phyloP scores from a whole-genome alignment of 2,113 vertebrate genomes.

The Cichladusa arquata region DNA sequence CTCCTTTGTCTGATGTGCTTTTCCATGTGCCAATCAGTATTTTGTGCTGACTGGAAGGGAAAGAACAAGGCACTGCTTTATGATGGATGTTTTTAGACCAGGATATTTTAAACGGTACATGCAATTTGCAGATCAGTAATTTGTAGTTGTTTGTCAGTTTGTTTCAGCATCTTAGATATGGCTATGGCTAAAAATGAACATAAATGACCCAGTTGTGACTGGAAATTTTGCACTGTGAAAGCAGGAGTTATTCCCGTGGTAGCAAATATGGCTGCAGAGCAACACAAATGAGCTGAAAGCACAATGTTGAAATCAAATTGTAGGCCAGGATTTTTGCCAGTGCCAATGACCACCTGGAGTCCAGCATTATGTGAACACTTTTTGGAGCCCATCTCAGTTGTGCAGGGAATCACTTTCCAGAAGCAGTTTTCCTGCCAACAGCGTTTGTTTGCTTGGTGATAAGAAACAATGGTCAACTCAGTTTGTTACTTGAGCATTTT shows the following conservation, averaged over 20 bases:
- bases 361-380: neutral
- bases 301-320: neutral
- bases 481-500: slow-evolving; percentile 18
- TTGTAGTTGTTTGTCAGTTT: neutral
- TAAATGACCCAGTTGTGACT: neutral
- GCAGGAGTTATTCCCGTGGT: neutral
- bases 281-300: neutral
- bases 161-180: neutral
- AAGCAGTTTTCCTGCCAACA: neutral
- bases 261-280: neutral
- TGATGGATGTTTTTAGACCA: neutral
- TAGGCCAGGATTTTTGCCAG: neutral
- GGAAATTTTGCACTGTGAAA: neutral
- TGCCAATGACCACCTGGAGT: neutral
- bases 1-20: neutral
- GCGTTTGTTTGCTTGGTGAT: slow-evolving; percentile 46
- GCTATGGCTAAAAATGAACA: neutral
- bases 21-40: neutral
- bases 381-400: neutral
- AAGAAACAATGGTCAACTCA: slow-evolving; percentile 39
- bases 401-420: neutral
- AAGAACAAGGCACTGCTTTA: neutral
- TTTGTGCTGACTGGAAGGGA: neutral
- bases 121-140: neutral
- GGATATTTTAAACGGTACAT: neutral